Base-by-base conservation (phyloP, 2,888 invertebrate genomes). In the Dexiosoma caninum region DNA sequence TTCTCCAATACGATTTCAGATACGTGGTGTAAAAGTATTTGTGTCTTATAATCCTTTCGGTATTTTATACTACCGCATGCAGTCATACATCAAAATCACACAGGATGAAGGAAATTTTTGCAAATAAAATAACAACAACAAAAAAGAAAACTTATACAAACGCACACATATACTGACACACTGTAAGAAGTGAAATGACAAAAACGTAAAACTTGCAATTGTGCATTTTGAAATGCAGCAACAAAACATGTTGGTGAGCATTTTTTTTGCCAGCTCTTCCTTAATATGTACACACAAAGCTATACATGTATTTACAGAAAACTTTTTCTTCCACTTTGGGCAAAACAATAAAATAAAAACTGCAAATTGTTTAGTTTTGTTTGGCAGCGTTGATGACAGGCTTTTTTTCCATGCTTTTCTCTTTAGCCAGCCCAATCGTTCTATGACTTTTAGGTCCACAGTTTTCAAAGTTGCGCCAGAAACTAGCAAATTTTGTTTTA, bases 21-120 rank as follows among this genome's bases (percentile, higher is more conserved):
- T 42, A n/a, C 21, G 37, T 64, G 55, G 37, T 64, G 55, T 49
- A 66, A 46, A 19, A 40, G 51, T 51, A 59, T 23, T 16, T 62
- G 55, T 40, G 55, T 44, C 49, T 51, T 72, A 14, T 62, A 81
- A 72, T 81, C 72, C 69, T 81, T 78, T 77, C 64, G 72, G 72
- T 74, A 77, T 77, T 81, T 77, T 66, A 27, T 77, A 59, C 64
- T 74, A 74, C 72, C 57, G 72, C 77, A 77, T 64, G 72, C 19
- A 77, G 81, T 81, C 77, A 81, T 81, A 77, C 77, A 81, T 81
- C 81, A 81, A 81, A 81, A 81, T 81, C 81, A 81, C 80, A 81
- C 77, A 77, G 81, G 81, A 81, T 77, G 81, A 64, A 74, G 44
- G 55, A 71, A 72, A 35, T 46, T 53, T 46, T 70, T 62, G 9